Evolutionary conservation across 2,888 invertebrate species (phyloP), one percentile per base, ranked within the genome.

Genomic region (Hylaea fasciaria): DNA sequence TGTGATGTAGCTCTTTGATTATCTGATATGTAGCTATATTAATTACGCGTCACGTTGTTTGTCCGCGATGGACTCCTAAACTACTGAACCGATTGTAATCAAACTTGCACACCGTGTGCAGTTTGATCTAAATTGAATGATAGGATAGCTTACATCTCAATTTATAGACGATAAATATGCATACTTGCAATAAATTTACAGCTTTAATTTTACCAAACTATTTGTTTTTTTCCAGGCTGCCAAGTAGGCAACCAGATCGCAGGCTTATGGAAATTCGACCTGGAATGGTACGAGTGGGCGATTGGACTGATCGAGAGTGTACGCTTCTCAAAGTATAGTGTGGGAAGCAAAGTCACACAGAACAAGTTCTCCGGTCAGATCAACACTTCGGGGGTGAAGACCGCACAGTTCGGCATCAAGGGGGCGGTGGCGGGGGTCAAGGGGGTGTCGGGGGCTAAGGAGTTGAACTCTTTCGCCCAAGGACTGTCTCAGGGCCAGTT

Each of bases 191-290:
- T n/a, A n/a, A n/a, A n/a, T n/a, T n/a, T n/a, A n/a, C n/a, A n/a
- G n/a, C n/a, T n/a, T n/a, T n/a, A n/a, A n/a, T n/a, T n/a, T n/a
- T n/a, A n/a, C n/a, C n/a, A n/a, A n/a, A n/a, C n/a, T 37, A n/a
- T 17, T 35, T 43, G 35, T 39, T n/a, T 45, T 14, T 7, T 50
- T 69, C 60, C 85, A 93, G 93, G 91, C 16, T 94, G 94, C 69
- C 93, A 93, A 52, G 76, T 82, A 0, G 88, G 92, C 9, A 93
- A 93, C 74, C 94, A 94, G 54, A 76, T 94, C 0, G 93, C 94
- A 4, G 92, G 90, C 0, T 94, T 94, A 89, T 92, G 91, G 83
- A 94, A 93, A 68, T 94, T 94, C 72, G 94, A 94, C 76, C 71
- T 94, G 2, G 93, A 93, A 73, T 94, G 94, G 94, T 93, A 93